Conservation (phyloP, 2,797 vertebrate genomes). For the Acanthiza pusilla region DNA sequence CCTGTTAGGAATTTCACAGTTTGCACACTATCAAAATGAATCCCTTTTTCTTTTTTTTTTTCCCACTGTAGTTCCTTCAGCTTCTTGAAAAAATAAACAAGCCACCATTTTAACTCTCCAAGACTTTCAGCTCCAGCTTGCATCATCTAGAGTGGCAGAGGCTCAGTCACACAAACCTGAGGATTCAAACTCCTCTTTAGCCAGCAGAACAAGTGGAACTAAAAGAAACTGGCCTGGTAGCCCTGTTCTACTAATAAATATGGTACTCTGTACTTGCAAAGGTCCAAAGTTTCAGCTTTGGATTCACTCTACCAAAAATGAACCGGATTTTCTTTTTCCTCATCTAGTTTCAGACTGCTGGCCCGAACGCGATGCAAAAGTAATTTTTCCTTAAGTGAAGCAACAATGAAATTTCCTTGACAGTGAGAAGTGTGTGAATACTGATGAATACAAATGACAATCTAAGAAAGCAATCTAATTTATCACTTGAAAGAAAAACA, state of each 20-base stretch:
- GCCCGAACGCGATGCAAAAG: background rate
- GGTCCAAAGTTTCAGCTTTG: background rate
- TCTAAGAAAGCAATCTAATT: background rate
- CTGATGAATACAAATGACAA: background rate
- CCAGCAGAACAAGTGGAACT: background rate
- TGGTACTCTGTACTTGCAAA: background rate
- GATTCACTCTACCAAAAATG: background rate
- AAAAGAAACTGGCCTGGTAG: background rate
- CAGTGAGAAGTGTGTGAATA: background rate
- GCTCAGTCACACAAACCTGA: background rate
- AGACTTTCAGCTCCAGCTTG: background rate
- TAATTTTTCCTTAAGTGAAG: background rate
- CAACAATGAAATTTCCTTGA: background rate
- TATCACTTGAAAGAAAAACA: background rate
- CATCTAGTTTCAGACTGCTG: background rate
- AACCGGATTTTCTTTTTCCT: background rate
- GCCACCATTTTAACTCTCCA: background rate
- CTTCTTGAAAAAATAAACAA: conserved; percentile 1
- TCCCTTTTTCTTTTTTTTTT: background rate
- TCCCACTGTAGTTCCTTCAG: background rate
- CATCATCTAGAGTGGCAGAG: background rate
- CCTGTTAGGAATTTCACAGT: conserved; percentile 22
- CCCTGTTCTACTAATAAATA: background rate
- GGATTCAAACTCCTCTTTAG: background rate
- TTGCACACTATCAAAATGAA: conserved; percentile 17